A percentile compares a stretch with the other conserved stretches of the same genome.
Evolutionary conservation across 2,888 invertebrate genomes (phyloP).

Genomic region (Drosophila neonasuta): DNA sequence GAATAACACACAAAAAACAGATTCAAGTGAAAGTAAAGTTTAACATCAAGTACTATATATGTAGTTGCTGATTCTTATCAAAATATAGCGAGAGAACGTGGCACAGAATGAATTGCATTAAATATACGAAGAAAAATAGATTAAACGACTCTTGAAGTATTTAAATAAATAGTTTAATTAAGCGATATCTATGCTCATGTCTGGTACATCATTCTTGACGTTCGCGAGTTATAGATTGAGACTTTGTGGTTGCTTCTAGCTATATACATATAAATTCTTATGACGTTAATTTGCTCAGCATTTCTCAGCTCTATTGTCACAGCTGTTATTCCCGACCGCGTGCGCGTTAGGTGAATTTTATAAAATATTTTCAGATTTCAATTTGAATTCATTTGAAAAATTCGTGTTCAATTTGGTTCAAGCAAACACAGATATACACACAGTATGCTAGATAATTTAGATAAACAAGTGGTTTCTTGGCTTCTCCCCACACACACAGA

Average conservation of each 20-base stretch:
- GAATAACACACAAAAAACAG: background rate
- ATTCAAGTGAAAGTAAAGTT: constrained; percentile 49
- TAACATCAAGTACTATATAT: background rate
- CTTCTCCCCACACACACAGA: background rate
- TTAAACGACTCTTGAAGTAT: background rate
- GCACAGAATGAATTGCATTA: background rate
- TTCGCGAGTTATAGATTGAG: background rate
- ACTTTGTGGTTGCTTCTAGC: constrained; percentile 20
- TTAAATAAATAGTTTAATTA: background rate
- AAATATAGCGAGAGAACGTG: constrained; percentile 12
- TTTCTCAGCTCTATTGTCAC: constrained; percentile 48
- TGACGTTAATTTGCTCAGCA: constrained; percentile 50
- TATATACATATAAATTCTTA: background rate
- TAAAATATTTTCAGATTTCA: constrained; percentile 28
- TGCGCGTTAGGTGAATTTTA: constrained; percentile 22
- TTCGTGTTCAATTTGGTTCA: constrained; percentile 60
- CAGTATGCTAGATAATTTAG: constrained; percentile 60
- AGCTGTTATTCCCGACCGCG: constrained; percentile 44
- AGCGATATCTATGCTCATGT: background rate
- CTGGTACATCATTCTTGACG: background rate
- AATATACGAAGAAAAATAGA: background rate
- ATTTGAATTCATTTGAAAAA: constrained; percentile 9
- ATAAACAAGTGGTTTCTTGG: constrained; percentile 55
- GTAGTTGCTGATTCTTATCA: constrained; percentile 29
- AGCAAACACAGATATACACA: constrained; percentile 43